Evolutionary conservation across 2,797 vertebrate genomes (phyloP).

Genomic region (Phalanger gymnotis): DNA sequence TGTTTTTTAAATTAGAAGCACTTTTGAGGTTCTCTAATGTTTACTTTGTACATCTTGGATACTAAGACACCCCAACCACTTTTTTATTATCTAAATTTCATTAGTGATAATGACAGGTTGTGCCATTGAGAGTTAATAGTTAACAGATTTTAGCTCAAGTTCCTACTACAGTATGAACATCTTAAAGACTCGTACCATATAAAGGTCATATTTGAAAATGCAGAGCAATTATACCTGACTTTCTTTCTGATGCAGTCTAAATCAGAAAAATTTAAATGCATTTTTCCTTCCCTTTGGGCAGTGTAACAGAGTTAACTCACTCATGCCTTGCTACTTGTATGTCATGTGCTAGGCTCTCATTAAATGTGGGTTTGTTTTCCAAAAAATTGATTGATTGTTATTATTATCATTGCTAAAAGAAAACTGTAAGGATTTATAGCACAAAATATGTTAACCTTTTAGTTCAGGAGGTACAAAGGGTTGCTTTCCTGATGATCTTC

Average conservation of each 20-base stretch:
- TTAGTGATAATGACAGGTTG: neutral
- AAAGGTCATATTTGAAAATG: neutral
- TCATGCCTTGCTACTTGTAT: neutral
- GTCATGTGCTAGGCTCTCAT: neutral
- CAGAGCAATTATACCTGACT: neutral
- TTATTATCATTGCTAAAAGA: neutral
- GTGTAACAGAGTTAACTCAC: neutral
- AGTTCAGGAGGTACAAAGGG: neutral
- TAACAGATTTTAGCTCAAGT: slow-evolving; percentile 27
- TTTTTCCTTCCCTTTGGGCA: neutral
- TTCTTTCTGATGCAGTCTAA: neutral
- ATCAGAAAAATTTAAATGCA: neutral
- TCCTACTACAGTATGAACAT: neutral
- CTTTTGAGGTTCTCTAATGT: slow-evolving; percentile 10
- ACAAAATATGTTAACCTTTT: neutral
- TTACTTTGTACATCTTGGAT: slow-evolving; percentile 1
- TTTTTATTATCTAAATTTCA: slow-evolving; percentile 48
- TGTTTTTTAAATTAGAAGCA: neutral
- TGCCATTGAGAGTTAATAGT: neutral
- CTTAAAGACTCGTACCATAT: neutral
- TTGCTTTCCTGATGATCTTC: neutral
- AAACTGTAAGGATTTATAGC: neutral
- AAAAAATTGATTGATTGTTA: neutral
- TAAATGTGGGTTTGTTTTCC: neutral
- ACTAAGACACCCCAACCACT: slow-evolving; percentile 6